A percentile compares a stretch with the other conserved stretches of the same genome.
Evolutionary conservation across 2,797 vertebrate genomes (phyloP).

Genomic region (Gymnopithys bicolor): DNA sequence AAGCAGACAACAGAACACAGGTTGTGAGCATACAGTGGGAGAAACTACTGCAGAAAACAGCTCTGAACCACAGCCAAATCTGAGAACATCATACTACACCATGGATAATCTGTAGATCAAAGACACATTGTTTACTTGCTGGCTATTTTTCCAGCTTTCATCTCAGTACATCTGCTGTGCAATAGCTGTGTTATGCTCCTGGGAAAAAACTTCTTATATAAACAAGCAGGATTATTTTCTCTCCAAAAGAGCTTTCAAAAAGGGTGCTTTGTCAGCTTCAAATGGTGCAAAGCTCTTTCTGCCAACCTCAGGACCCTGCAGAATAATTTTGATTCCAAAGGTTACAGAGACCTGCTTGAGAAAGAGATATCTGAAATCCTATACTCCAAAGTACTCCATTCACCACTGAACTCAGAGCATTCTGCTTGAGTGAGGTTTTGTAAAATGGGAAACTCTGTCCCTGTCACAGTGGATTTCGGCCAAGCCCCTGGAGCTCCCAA

Average conservation of each 20-base stretch:
- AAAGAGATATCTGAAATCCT: constrained; percentile 36
- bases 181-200: constrained; percentile 51
- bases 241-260: constrained; percentile 40
- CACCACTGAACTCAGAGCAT: not conserved
- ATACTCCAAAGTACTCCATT: not conserved
- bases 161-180: constrained; percentile 65
- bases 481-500: not conserved
- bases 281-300: constrained; percentile 25
- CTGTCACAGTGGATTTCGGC: not conserved
- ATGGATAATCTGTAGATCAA: constrained; percentile 60
- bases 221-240: constrained; percentile 66
- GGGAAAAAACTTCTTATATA: constrained; percentile 61
- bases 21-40: not conserved
- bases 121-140: constrained; percentile 64
- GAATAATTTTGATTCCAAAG: constrained; percentile 40
- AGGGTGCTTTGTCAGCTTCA: constrained; percentile 29
- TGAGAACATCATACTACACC: constrained; percentile 30
- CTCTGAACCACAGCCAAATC: constrained; percentile 32
- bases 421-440: not conserved
- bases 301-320: constrained; percentile 4
- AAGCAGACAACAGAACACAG: not conserved
- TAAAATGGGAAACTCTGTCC: not conserved
- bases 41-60: constrained; percentile 17
- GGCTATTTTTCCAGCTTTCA: constrained; percentile 67
- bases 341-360: constrained; percentile 5